Evolutionary conservation across 2,113 vertebrate species (phyloP), one percentile per base, ranked within the genome.

Genomic region (Chunga burmeisteri): DNA sequence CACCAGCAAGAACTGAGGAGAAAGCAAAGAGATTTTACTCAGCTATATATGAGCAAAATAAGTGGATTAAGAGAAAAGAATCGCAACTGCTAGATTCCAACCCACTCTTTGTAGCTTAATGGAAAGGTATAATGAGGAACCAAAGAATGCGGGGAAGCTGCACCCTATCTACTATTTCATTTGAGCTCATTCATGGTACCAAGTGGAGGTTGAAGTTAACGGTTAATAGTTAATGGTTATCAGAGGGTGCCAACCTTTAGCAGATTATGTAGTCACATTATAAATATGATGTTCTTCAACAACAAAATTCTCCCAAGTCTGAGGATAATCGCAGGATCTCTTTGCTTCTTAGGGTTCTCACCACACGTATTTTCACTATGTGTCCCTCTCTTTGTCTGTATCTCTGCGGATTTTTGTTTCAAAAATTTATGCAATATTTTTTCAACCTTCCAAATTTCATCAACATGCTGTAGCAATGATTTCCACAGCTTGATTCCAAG

Each of bases 1-100:
- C 30, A 47, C 27, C 80, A 82, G 72, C 2, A 3, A 67, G 23
- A 58, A 55, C 4, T 0, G 0, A 72, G 27, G 29, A 59, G 26
- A 58, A 85, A 65, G 30, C 1, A 6, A 68, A 25, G 20, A 71
- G 23, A 66, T 72, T 84, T 88, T 85, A 52, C 11, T 53, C 2
- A 4, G 3, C 9, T 72, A 36, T 49, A 23, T 2, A 18, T 6
- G 11, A 73, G 5, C 9, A 82, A 88, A 86, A 29, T 23, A 34
- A 88, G 13, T 42, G 17, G 18, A 79, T 59, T 84, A 85, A 49
- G 10, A 44, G 7, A 59, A 81, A 59, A 80, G 1, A 32, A 61
- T 61, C 49, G n/a, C 7, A 68, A 10, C 9, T 53, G 6, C 11
- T 82, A 9, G 18, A n/a, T 88, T 94, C 65, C 13, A 84, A 68